These are phyloP conservation scores for Oreotrochilus melanogaster DNA, from an alignment of 2,113 vertebrate species.

Conservation along the genomic window DNA sequence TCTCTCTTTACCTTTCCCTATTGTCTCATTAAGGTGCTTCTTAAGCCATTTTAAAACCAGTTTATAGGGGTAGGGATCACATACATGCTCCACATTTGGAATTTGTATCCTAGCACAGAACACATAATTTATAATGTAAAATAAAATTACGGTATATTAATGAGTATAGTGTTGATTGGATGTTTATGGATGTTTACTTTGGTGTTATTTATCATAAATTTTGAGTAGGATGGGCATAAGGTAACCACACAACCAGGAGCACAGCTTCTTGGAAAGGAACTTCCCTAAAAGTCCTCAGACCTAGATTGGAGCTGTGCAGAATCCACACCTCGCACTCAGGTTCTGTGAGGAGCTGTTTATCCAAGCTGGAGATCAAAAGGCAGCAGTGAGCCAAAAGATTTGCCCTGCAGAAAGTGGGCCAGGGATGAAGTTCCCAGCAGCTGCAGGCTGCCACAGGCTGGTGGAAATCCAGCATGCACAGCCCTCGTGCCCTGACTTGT, in stretches of 20 bases:
- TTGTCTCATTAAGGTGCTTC: neutral
- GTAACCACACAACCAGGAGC: neutral
- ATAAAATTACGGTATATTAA: neutral
- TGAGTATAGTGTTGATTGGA: neutral
- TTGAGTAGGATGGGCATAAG: neutral
- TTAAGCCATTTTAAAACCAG: neutral
- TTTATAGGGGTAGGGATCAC: neutral
- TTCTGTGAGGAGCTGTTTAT: neutral
- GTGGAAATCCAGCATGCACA: neutral
- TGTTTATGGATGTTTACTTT: neutral
- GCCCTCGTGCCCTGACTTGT: neutral
- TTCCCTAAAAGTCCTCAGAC: neutral
- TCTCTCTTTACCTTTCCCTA: neutral
- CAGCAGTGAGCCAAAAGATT: neutral
- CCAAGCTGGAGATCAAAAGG: neutral
- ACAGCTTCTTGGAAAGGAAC: neutral
- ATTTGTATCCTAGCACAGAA: neutral
- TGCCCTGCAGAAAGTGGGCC: neutral
- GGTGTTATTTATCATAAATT: neutral
- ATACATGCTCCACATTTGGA: neutral
- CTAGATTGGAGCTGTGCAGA: neutral
- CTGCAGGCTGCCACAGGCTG: neutral
- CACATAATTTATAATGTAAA: neutral
- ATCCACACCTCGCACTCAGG: fast-evolving
- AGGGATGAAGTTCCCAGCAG: neutral